A percentile compares a stretch with the other conserved stretches of the same genome.
Conservation (phyloP, 2,797 vertebrate genomes). For the Etheostoma perlongum region DNA sequence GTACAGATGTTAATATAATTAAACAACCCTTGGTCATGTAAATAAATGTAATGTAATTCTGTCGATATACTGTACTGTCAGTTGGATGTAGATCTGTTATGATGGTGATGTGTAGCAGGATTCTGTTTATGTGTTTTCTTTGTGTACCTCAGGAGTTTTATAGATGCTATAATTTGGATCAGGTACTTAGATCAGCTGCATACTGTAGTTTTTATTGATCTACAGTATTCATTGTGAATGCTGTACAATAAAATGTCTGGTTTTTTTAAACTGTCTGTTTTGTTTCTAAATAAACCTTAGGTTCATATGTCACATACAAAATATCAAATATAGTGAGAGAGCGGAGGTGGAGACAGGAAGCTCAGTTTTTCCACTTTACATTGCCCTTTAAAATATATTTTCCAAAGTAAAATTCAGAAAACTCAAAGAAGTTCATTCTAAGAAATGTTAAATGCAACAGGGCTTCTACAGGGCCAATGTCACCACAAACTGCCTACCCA, state of each 20-base stretch:
- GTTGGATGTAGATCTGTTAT: constrained; percentile 27
- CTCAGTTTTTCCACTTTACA: constrained; percentile 31
- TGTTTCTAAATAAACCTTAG: not conserved
- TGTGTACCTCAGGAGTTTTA: constrained; percentile 47
- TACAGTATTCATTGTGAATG: constrained; percentile 42
- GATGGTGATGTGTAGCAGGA: constrained; percentile 5
- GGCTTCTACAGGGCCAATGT: too few relatives aligned
- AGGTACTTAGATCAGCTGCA: constrained; percentile 12
- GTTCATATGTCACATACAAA: not conserved
- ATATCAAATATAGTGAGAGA: not conserved
- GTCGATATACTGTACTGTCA: constrained; percentile 14
- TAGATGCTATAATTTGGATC: constrained; percentile 13
- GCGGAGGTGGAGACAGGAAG: constrained; percentile 13
- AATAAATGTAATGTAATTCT: constrained; percentile 43
- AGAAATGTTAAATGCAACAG: too few relatives aligned
- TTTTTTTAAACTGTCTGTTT: constrained; percentile 34
- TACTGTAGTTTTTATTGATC: constrained; percentile 36
- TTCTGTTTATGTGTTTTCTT: constrained; percentile 56
- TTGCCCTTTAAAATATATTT: not conserved
- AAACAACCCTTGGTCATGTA: constrained; percentile 38
- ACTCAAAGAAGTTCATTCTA: not conserved
- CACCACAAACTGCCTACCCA: too few relatives aligned
- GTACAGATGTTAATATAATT: constrained; percentile 11
- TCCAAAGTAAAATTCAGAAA: constrained; percentile 7
- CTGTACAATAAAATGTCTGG: constrained; percentile 59